phyloP scores from a whole-genome alignment of 2,888 invertebrate species.

The Criorhina ranunculi region DNA sequence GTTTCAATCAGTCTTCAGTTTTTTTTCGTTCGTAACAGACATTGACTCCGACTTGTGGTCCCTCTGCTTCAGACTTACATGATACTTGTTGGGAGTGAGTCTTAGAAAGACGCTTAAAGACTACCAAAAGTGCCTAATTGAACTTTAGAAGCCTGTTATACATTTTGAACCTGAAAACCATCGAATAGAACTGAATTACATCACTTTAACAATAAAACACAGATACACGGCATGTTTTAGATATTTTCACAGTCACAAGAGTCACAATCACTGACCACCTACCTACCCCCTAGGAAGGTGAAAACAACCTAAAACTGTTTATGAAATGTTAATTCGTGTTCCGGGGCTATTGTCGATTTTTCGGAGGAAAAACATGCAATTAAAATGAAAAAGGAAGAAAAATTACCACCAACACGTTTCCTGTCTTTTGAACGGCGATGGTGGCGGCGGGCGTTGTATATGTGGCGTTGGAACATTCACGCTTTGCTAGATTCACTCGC shows the following conservation, averaged over 20 bases:
- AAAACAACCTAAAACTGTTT: constrained; percentile 60
- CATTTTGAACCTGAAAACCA: too few species aligned
- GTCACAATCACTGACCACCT: constrained; percentile 39
- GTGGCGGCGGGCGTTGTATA: too few species aligned
- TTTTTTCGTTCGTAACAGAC: too few species aligned
- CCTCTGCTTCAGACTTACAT: too few species aligned
- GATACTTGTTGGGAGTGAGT: too few species aligned
- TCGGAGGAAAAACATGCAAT: constrained; percentile 75
- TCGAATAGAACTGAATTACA: too few species aligned
- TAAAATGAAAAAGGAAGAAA: constrained; percentile 73
- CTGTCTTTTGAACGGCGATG: constrained; percentile 76
- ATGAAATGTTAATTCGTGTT: constrained; percentile 76
- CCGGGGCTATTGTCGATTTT: constrained; percentile 75
- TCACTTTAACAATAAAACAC: too few species aligned
- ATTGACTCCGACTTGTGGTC: too few species aligned
- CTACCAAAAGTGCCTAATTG: too few species aligned
- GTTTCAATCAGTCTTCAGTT: too few species aligned
- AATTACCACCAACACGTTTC: constrained; percentile 70
- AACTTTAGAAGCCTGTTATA: too few species aligned
- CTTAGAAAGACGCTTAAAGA: too few species aligned
- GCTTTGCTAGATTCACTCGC: constrained; percentile 66
- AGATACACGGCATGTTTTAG: not conserved
- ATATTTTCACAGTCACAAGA: constrained; percentile 12
- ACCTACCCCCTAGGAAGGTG: constrained; percentile 2
- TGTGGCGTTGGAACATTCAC: constrained; percentile 74